Conservation (phyloP, 1,140 invertebrate genomes). For the Neodiprion fabricii region DNA sequence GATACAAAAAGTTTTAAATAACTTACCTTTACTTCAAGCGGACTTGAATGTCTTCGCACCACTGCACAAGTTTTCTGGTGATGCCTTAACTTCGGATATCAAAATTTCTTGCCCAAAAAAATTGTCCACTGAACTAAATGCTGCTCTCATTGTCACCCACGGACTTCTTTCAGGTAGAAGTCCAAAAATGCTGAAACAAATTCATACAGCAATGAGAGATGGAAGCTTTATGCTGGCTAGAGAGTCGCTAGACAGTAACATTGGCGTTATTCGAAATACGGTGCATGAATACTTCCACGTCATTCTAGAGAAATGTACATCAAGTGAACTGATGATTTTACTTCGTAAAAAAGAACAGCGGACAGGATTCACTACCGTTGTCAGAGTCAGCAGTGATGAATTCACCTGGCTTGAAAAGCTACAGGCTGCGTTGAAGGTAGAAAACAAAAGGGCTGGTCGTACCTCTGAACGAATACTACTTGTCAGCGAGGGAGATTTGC, state of each 20-base stretch:
- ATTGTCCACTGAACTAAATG: constrained; percentile 63
- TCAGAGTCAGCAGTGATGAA: constrained; percentile 46
- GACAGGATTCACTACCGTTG: constrained; percentile 38
- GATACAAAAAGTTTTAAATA: constrained; percentile 63
- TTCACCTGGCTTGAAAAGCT: constrained; percentile 64
- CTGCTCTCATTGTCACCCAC: constrained; percentile 62
- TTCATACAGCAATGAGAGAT: constrained; percentile 46
- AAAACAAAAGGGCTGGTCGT: constrained; percentile 27
- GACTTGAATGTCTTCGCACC: constrained; percentile 57
- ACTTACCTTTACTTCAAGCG: constrained; percentile 65
- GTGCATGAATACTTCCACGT: constrained; percentile 39
- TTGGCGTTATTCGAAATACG: constrained; percentile 30
- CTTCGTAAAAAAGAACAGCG: constrained; percentile 45
- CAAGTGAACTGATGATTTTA: constrained; percentile 41
- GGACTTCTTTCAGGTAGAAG: constrained; percentile 37
- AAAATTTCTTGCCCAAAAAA: constrained; percentile 66
- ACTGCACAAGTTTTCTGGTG: constrained; percentile 39
- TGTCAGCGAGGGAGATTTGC: constrained; percentile 63
- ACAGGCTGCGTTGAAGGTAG: constrained; percentile 64
- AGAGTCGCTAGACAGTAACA: constrained; percentile 42
- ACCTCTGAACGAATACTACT: constrained; percentile 58
- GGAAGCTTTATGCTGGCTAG: constrained; percentile 61
- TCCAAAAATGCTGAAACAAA: constrained; percentile 34
- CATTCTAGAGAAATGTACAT: constrained; percentile 44
- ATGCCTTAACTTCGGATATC: constrained; percentile 61